phyloP scores from a whole-genome alignment of 2,888 invertebrate genomes.

The Plutella xylostella region DNA sequence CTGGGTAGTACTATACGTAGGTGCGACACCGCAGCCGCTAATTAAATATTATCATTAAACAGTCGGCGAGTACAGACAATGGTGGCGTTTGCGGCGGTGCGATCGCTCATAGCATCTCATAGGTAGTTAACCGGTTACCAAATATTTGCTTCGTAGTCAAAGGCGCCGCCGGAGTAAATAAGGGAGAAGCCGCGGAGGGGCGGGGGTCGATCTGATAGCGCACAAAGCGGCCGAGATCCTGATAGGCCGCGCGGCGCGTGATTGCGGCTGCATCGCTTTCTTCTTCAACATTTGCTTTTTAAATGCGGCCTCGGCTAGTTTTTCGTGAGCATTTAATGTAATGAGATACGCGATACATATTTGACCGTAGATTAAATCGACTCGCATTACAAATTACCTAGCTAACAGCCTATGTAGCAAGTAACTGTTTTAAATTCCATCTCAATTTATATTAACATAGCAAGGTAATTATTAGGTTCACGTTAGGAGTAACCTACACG shows the following conservation, averaged over 20 bases:
- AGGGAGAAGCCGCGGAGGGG: constrained; percentile 29
- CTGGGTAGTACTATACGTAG: constrained; percentile 40
- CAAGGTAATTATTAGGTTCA: too few relatives aligned
- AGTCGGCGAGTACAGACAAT: constrained; percentile 56
- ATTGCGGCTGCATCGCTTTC: constrained; percentile 33
- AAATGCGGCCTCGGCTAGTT: constrained; percentile 17
- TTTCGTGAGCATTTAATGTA: too few relatives aligned
- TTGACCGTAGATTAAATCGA: too few relatives aligned
- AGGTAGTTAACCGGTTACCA: constrained; percentile 59
- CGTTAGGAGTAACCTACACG: too few relatives aligned
- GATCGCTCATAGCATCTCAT: too few relatives aligned
- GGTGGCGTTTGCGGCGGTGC: constrained; percentile 31
- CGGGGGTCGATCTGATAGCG: constrained; percentile 46
- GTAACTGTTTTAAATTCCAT: too few relatives aligned
- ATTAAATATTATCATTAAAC: constrained; percentile 64
- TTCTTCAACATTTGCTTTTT: constrained; percentile 34
- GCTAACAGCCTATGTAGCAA: too few relatives aligned
- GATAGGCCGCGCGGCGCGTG: constrained; percentile 36
- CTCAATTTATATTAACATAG: too few relatives aligned
- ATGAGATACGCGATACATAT: too few relatives aligned
- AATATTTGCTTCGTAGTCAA: constrained; percentile 61
- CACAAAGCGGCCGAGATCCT: constrained; percentile 48
- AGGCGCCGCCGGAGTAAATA: constrained; percentile 51
- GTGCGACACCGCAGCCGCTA: constrained; percentile 59
- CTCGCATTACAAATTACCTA: too few relatives aligned